Base-by-base conservation (phyloP, 2,888 invertebrate genomes). In the Acronicta aceris region DNA sequence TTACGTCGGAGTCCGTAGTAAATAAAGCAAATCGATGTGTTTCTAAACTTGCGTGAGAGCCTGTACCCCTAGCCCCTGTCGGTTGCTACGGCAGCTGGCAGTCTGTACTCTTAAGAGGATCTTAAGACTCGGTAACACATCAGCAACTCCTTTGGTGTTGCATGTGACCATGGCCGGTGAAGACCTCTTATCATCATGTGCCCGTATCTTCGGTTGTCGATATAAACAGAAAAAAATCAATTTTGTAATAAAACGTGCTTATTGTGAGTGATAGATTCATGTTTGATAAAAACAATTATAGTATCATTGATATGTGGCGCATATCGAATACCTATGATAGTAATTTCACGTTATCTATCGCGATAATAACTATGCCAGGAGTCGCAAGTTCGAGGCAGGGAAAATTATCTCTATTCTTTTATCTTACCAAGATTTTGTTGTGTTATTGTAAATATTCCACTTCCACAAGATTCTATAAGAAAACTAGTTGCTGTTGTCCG, bases 321-420 rank as follows among this genome's bases (percentile, higher is more conserved):
- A 36, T 52, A 53, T 61, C 38, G 54, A 45, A 54, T 62, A 41
- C 21, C 40, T 60, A 43, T 53, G 71, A 42, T 56, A 52, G 21
- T 30, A 42, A n/a, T 30, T 49, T 27, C 2, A 17, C 58, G 36
- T 65, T 71, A 61, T 72, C 51, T 49, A 27, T 12, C 33, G 38
- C 30, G 54, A 72, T 72, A 55, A 66, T 51, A 66, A 64, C 50
- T 48, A 61, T 51, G 45, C 33, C 15, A 50, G 40, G 17, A 65
- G 53, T 50, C 21, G 21, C 57, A 72, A 70, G 68, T 72, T 70
- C 55, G 55, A 72, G 55, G 62, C 49, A 53, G 57, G 17, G 8
- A 60, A 49, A 72, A 33, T 38, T 48, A 45, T 65, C 38, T 45
- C 8, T 25, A 50, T 15, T 43, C n/a, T 45, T 65, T 45, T 48